A percentile compares a stretch with the other conserved stretches of the same genome.
phyloP scores from a whole-genome alignment of 2,888 invertebrate species.

The Chrysolina americana region DNA sequence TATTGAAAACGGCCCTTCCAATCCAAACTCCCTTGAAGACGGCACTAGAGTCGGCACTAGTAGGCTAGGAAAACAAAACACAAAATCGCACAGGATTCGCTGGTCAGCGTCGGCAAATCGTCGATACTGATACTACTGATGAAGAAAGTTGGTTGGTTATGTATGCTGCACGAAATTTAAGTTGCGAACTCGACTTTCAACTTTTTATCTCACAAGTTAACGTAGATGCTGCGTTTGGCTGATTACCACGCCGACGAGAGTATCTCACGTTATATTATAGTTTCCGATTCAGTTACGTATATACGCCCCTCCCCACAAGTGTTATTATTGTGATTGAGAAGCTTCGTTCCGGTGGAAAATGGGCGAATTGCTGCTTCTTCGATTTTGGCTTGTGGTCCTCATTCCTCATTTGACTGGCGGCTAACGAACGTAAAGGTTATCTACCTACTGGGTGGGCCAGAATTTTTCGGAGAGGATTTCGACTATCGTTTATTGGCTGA shows the following conservation, averaged over 20 bases:
- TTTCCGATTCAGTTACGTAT: conserved; percentile 53
- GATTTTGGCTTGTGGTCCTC: conserved; percentile 6
- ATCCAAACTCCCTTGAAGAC: conserved; percentile 20
- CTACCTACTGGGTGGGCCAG: background rate
- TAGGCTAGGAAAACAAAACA: conserved; percentile 8
- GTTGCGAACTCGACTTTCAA: conserved; percentile 32
- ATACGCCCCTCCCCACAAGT: conserved; percentile 49
- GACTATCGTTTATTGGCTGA: too few species aligned
- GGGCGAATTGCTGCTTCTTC: background rate
- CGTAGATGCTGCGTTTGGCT: conserved; percentile 45
- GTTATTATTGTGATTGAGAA: conserved; percentile 37
- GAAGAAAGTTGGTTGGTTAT: too few species aligned
- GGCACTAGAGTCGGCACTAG: background rate
- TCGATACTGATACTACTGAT: conserved; percentile 7
- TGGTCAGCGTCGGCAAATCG: conserved; percentile 1
- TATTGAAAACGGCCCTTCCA: conserved; percentile 26
- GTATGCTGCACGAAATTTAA: conserved; percentile 12
- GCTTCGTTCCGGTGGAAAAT: conserved; percentile 10
- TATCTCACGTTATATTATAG: conserved; percentile 50
- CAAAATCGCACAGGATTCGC: conserved; percentile 8
- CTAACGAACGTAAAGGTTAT: background rate
- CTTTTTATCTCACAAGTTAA: conserved; percentile 38
- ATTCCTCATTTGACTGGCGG: background rate
- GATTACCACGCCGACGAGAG: conserved; percentile 37
- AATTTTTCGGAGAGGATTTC: background rate